A percentile compares a stretch with the other conserved stretches of the same genome.
These are phyloP conservation scores for Leptopilina myrica DNA, from an alignment of 2,888 invertebrate genomes.

Conservation along the genomic window DNA sequence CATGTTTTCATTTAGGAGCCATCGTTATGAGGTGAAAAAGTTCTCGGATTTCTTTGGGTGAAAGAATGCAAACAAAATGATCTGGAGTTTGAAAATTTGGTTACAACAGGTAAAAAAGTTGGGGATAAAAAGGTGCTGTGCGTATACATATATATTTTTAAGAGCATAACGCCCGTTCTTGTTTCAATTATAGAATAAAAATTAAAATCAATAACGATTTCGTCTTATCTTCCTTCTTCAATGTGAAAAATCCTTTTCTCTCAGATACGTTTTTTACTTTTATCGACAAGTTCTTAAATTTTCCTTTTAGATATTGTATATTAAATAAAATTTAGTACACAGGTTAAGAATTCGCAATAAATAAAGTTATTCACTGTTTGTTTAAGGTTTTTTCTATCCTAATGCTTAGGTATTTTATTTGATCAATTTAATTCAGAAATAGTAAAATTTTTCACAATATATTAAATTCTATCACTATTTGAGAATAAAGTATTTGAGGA, in stretches of 20 bases:
- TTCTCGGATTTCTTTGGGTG: background rate
- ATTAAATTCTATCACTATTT: too few relatives aligned
- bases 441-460: too few relatives aligned
- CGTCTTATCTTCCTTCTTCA: background rate
- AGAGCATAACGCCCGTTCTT: background rate
- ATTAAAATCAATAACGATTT: conserved; percentile 36
- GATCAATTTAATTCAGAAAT: too few relatives aligned
- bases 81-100: background rate
- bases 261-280: background rate
- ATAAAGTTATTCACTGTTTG: too few relatives aligned
- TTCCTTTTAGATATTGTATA: background rate
- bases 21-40: too few relatives aligned
- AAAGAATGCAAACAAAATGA: background rate
- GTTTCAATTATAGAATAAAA: background rate
- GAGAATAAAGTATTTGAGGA: too few relatives aligned
- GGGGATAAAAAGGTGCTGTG: background rate
- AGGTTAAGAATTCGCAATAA: too few relatives aligned
- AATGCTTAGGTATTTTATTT: too few relatives aligned
- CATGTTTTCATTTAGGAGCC: too few relatives aligned
- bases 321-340: too few relatives aligned
- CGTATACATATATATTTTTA: conserved; percentile 30
- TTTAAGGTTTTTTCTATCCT: too few relatives aligned
- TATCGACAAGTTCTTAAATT: conserved; percentile 5
- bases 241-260: background rate
- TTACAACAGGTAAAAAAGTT: conserved; percentile 12